Evolutionary conservation across 2,113 vertebrate species (phyloP).

Genomic region (Galeopterus variegatus): DNA sequence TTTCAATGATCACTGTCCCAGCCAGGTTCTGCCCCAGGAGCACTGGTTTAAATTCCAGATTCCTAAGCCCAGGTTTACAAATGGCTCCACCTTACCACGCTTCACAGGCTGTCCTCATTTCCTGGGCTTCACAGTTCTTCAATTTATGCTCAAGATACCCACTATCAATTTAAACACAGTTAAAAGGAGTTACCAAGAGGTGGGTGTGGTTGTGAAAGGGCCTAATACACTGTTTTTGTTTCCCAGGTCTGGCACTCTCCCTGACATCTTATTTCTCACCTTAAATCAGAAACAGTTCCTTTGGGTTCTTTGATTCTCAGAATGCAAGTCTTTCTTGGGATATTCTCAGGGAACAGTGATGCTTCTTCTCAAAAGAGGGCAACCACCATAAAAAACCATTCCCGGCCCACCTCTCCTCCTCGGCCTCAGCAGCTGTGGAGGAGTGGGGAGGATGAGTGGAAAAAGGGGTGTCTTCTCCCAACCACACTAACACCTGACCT

Average conservation of each 20-base stretch:
- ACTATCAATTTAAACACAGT: background rate
- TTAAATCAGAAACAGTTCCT: background rate
- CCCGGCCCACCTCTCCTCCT: background rate
- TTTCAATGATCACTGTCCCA: background rate
- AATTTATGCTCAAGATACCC: background rate
- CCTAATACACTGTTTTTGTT: background rate
- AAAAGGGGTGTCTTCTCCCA: conserved; percentile 47
- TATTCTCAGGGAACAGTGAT: background rate
- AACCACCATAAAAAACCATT: background rate
- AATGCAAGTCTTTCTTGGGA: conserved; percentile 24
- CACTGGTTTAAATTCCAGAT: background rate
- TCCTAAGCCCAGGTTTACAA: background rate
- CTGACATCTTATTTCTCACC: conserved; percentile 1
- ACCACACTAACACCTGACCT: background rate
- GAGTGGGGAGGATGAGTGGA: fast-evolving
- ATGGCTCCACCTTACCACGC: background rate
- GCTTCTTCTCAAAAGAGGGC: conserved; percentile 25
- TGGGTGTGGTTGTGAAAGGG: background rate
- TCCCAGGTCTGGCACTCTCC: background rate
- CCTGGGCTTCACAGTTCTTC: background rate
- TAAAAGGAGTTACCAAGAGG: background rate
- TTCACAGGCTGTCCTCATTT: background rate
- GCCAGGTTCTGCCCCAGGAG: background rate
- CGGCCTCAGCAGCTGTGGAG: background rate
- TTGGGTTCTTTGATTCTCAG: conserved; percentile 13